Percentiles rank a stretch among this genome's conserved stretches.
phyloP scores from a whole-genome alignment of 2,888 invertebrate species.

The Trichopoda pennipes region DNA sequence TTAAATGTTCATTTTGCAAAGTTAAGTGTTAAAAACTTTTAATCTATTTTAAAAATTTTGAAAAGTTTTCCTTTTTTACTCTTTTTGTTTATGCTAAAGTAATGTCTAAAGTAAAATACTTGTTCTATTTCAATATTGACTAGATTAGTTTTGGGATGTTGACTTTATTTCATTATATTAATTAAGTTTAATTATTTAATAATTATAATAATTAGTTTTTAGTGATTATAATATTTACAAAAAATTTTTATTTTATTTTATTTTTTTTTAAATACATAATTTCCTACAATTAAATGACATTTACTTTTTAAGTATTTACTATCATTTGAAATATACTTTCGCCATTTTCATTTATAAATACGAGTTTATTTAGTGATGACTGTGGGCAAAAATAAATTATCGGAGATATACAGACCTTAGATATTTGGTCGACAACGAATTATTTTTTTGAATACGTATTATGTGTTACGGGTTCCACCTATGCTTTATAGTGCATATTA shows the following conservation, averaged over 20 bases:
- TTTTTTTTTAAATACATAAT: slow-evolving; percentile 9
- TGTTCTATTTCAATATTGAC: slow-evolving; percentile 58
- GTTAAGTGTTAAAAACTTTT: slow-evolving; percentile 11
- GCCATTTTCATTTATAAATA: background rate
- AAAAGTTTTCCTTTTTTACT: slow-evolving; percentile 33
- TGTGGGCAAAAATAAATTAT: too few species aligned
- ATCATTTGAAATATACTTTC: background rate
- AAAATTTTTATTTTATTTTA: slow-evolving; percentile 20
- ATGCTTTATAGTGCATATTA: too few species aligned
- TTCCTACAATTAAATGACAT: slow-evolving; percentile 66
- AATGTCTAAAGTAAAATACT: slow-evolving; percentile 59
- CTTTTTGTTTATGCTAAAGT: slow-evolving; percentile 54
- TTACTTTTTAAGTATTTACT: slow-evolving; percentile 49
- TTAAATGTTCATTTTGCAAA: slow-evolving; percentile 3
- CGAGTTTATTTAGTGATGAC: background rate
- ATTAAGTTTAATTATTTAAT: too few species aligned
- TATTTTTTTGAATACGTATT: too few species aligned
- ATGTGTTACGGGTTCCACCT: too few species aligned
- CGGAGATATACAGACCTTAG: too few species aligned
- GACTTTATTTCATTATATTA: slow-evolving; percentile 7
- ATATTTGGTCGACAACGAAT: too few species aligned
- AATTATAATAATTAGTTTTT: slow-evolving; percentile 10
- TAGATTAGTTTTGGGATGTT: slow-evolving; percentile 36
- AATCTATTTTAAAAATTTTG: slow-evolving; percentile 40
- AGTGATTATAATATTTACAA: slow-evolving; percentile 49